Conservation (phyloP, 2,888 invertebrate species). For the Chironomus tentans region DNA sequence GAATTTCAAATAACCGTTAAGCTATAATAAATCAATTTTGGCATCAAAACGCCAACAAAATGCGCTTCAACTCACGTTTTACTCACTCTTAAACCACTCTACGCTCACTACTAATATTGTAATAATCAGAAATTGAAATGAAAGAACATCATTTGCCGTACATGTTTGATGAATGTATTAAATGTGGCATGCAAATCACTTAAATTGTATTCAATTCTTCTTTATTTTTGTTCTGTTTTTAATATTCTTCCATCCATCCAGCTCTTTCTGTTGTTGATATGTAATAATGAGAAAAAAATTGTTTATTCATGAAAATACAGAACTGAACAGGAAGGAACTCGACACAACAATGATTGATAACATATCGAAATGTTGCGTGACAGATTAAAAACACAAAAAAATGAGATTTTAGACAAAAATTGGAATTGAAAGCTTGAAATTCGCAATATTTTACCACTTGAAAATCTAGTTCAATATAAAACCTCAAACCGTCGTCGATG, state of each 20-base stretch:
- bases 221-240: not conserved
- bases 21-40: too few relatives aligned
- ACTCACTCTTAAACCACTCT: too few relatives aligned
- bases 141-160: not conserved
- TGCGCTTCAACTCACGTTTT: too few relatives aligned
- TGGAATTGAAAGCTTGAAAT: too few relatives aligned
- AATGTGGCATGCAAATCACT: constrained; percentile 22
- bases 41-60: too few relatives aligned
- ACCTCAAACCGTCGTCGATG: too few relatives aligned
- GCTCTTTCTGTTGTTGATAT: constrained; percentile 1
- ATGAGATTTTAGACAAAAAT: too few relatives aligned
- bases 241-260: not conserved
- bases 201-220: not conserved
- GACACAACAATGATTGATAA: constrained; percentile 29
- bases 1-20: too few relatives aligned
- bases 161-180: constrained; percentile 23
- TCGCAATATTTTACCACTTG: too few relatives aligned
- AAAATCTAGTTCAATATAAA: too few relatives aligned
- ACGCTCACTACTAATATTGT: not conserved
- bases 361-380: constrained; percentile 30
- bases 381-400: too few relatives aligned
- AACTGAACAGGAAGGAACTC: constrained; percentile 29
- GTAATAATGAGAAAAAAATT: not conserved
- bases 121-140: constrained; percentile 10
- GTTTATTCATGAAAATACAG: not conserved